Evolutionary conservation across 2,113 vertebrate genomes (phyloP).

Genomic region (Pardalotus punctatus): DNA sequence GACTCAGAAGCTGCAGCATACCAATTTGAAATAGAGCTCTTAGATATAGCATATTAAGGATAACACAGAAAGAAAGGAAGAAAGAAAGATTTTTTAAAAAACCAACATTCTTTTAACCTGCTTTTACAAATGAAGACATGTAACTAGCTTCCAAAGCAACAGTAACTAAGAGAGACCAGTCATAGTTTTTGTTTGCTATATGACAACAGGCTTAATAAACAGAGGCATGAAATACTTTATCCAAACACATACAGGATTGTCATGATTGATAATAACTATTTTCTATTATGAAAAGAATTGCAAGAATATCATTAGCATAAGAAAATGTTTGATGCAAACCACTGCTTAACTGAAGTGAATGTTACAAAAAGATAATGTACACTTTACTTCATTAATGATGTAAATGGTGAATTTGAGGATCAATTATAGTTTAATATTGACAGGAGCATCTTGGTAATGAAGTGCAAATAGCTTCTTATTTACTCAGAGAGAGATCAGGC

Average conservation of each 20-base stretch:
- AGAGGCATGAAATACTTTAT: neutral
- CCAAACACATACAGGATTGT: neutral
- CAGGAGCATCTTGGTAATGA: neutral
- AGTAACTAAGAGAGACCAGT: slow-evolving; percentile 45
- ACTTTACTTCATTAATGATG: neutral
- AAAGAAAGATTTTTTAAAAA: too few species aligned
- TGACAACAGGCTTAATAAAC: slow-evolving; percentile 51
- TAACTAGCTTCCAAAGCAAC: slow-evolving; percentile 68
- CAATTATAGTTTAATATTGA: neutral
- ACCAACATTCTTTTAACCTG: neutral
- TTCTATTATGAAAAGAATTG: neutral
- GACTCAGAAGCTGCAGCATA: neutral
- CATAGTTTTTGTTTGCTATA: slow-evolving; percentile 18
- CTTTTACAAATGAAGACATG: neutral
- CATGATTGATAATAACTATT: neutral
- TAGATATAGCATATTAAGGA: neutral
- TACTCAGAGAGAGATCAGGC: neutral
- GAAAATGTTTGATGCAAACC: neutral
- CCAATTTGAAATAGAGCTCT: neutral
- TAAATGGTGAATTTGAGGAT: neutral
- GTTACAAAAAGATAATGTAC: neutral
- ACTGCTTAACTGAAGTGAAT: neutral
- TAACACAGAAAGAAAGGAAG: neutral
- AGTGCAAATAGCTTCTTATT: neutral
- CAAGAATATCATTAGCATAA: neutral